Evolutionary conservation across 2,888 invertebrate species (phyloP), one percentile per base, ranked within the genome.

Genomic region (Serrognathus titanus): DNA sequence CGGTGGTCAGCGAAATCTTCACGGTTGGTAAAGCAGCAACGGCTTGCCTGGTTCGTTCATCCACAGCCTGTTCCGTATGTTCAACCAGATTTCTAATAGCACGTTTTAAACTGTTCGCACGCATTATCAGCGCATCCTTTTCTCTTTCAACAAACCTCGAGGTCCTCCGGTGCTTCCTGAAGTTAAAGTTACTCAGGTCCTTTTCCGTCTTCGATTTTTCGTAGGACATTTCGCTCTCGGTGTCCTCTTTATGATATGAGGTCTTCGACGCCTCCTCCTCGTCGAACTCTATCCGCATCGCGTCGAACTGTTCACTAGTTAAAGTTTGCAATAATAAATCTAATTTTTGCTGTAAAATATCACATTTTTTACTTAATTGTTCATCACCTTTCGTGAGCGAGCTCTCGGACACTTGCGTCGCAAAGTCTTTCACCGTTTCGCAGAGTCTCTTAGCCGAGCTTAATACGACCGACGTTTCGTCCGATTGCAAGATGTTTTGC

Each of bases 401-500:
- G 61, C 82, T 82, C 59, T 85, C 84, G 43, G 81, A 79, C 48
- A 87, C 81, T 65, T 85, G 82, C 4, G 83, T 75, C 31, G 88
- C 83, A 69, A 93, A 85, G 63, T 90, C 89, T 70, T 89, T 88
- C 16, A 93, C 86, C 1, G 89, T 90, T 71, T 90, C 88, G 75
- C 90, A 92, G 10, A 93, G 77, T n/a, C 72, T 61, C 51, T 69
- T 71, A 51, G 90, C 88, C 48, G 89, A 89, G 48, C 83, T 80
- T 47, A 91, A 81, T 57, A 92, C 83, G 38, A 86, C 83, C 52
- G 85, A 82, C 57, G 89, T 86, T 67, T 91, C 88, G 71, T 90
- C 87, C 7, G 90, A 88, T 70, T 90, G 92, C 64, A 96, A 83
- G 69, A 97, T 92, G 67, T 91, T 90, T 56, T 92, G 88, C 60